phyloP scores from a whole-genome alignment of 2,888 invertebrate genomes.

The Lordiphosa andalusiaca region DNA sequence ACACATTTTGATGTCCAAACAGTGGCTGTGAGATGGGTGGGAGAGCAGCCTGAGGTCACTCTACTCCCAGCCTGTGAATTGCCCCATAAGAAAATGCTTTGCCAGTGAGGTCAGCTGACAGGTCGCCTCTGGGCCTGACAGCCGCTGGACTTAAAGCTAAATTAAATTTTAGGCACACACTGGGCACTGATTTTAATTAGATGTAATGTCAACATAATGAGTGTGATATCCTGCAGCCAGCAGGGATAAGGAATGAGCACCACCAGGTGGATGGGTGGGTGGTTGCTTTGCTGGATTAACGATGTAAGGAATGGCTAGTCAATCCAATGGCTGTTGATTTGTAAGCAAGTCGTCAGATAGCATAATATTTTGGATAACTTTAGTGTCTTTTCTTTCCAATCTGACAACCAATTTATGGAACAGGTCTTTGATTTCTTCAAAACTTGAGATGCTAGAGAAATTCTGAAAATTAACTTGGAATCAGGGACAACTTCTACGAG shows the following conservation, averaged over 20 bases:
- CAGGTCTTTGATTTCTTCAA: too few species aligned
- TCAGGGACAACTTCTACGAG: too few species aligned
- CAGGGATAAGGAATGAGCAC: constrained; percentile 6
- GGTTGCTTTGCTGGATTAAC: constrained; percentile 13
- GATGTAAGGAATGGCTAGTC: too few species aligned
- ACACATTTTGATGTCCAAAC: constrained; percentile 31
- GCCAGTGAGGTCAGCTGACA: constrained; percentile 5
- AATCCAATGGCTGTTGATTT: too few species aligned
- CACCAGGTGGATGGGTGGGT: background rate
- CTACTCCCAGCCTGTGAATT: too few species aligned
- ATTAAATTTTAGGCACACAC: constrained; percentile 45
- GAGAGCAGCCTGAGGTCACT: background rate
- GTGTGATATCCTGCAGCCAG: constrained; percentile 38
- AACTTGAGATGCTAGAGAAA: too few species aligned
- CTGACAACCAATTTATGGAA: too few species aligned
- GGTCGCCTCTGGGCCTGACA: constrained; percentile 8
- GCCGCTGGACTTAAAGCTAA: constrained; percentile 33
- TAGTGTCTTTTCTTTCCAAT: too few species aligned
- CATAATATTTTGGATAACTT: too few species aligned
- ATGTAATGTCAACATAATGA: constrained; percentile 59
- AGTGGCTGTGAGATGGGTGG: background rate
- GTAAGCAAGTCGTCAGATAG: too few species aligned
- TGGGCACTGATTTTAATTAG: constrained; percentile 58
- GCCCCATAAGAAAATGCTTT: background rate
- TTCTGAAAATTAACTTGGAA: too few species aligned